A percentile compares a stretch with the other conserved stretches of the same genome.
Evolutionary conservation across 2,113 vertebrate species (phyloP).

Genomic region (Pomatorhinus ruficollis): DNA sequence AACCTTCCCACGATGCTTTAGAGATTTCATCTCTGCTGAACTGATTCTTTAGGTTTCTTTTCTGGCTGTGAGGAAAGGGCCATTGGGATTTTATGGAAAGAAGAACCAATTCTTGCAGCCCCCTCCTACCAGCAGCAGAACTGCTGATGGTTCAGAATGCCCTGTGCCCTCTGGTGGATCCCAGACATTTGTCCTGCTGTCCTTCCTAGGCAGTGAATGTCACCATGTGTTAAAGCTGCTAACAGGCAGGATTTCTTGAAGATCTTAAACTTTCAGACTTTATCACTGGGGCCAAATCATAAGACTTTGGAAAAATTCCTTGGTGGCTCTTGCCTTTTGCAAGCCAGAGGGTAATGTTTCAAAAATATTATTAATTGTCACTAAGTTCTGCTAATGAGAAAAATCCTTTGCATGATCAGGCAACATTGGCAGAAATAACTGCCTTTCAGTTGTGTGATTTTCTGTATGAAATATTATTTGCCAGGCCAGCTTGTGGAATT

Average conservation of each 20-base stretch:
- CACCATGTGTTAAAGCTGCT: background rate
- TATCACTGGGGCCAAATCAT: background rate
- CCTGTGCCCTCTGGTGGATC: background rate
- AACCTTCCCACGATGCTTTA: background rate
- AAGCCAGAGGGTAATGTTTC: background rate
- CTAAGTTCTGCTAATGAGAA: background rate
- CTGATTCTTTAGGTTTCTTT: background rate
- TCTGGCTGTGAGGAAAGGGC: background rate
- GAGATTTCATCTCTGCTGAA: background rate
- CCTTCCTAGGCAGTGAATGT: background rate
- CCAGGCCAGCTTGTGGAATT: background rate
- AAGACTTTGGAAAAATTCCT: background rate
- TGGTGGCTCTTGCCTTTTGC: background rate
- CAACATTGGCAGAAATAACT: background rate
- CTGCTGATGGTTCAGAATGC: background rate
- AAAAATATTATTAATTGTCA: background rate
- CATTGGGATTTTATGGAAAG: background rate
- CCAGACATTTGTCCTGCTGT: background rate
- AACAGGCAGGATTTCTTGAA: background rate
- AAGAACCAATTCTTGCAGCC: background rate
- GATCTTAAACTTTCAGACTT: background rate
- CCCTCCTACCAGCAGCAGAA: background rate
- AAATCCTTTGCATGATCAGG: background rate
- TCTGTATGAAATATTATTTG: background rate
- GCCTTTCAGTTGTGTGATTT: background rate